Conservation (phyloP, 1,140 invertebrate species). For the Cydia splendana region DNA sequence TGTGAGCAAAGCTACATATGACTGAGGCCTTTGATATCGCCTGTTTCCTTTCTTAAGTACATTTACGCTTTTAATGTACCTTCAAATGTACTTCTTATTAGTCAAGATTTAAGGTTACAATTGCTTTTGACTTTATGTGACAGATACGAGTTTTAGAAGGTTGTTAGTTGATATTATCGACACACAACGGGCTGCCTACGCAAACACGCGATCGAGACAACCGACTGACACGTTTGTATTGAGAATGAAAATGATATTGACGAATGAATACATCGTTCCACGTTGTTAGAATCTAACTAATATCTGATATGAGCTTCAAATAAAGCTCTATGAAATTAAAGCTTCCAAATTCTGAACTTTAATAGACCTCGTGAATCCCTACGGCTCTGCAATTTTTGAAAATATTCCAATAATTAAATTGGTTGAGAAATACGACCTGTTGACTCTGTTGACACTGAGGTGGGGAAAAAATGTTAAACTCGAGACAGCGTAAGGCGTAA, state of each 20-base stretch:
- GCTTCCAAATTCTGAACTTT: no score
- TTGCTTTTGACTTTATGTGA: background rate
- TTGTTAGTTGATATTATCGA: constrained; percentile 2
- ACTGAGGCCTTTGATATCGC: constrained; percentile 8
- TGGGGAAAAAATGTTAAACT: no score
- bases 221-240: constrained; percentile 8
- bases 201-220: constrained; percentile 12
- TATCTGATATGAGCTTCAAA: no score
- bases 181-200: constrained; percentile 9
- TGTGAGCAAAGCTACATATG: background rate
- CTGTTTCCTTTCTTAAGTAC: background rate
- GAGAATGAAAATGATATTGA: background rate
- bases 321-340: no score
- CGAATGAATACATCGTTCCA: background rate
- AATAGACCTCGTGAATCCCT: no score
- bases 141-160: background rate
- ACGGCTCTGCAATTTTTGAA: no score
- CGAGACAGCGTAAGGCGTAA: no score
- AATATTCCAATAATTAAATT: no score
- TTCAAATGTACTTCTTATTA: background rate
- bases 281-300: background rate
- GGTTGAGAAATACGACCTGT: no score
- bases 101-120: background rate
- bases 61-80: background rate
- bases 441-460: no score